Conservation (phyloP, 2,113 vertebrate species). For the Syngnathoides biaculeatus region DNA sequence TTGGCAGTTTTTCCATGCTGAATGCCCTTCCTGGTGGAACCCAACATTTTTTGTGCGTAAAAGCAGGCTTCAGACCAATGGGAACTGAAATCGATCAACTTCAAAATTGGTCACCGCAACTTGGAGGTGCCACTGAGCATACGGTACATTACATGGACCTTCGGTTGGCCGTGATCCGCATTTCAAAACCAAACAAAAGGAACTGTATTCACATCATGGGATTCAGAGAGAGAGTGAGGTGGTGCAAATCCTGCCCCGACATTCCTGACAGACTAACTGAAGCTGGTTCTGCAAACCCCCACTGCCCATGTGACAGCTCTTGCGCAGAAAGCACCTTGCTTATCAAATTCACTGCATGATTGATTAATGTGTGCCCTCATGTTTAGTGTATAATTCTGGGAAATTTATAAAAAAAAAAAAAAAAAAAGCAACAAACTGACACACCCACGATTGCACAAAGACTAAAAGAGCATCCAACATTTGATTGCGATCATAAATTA, state of each 20-base stretch:
- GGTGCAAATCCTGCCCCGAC: constrained; percentile 6
- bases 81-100: not conserved
- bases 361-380: not conserved
- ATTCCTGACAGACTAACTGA: constrained; percentile 4
- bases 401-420: too few species aligned
- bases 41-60: not conserved
- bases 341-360: not conserved
- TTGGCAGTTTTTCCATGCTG: not conserved
- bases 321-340: not conserved
- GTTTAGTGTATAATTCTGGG: not conserved
- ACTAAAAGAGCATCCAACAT: not conserved
- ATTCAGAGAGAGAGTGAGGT: not conserved
- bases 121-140: not conserved
- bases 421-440: not conserved
- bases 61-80: not conserved
- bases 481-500: not conserved
- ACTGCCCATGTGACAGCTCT: not conserved
- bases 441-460: constrained; percentile 1
- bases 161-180: not conserved
- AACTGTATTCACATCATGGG: not conserved
- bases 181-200: constrained; percentile 2
- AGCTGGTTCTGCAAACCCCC: not conserved
- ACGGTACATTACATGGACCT: not conserved
- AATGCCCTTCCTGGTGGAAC: not conserved
- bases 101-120: not conserved